These are phyloP conservation scores for Triplophysa siluroides DNA, from an alignment of 2,113 vertebrate genomes.

Conservation along the genomic window DNA sequence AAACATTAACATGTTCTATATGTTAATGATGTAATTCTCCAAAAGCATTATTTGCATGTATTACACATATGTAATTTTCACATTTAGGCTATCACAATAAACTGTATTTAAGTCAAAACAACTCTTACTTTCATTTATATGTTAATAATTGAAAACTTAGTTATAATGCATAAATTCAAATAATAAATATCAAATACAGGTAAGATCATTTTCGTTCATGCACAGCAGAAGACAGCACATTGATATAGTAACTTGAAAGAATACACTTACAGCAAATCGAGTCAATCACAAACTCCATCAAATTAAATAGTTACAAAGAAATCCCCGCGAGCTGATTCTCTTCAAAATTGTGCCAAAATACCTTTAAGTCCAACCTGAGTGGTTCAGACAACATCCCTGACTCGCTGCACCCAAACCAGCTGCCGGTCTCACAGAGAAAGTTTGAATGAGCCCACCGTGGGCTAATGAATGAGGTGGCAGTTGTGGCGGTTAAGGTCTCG, in stretches of 20 bases:
- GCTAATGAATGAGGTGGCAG: constrained; percentile 51
- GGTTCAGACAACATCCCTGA: constrained; percentile 45
- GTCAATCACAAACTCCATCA: constrained; percentile 8
- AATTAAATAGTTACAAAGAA: constrained; percentile 41
- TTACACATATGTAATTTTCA: neutral
- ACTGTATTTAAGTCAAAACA: neutral
- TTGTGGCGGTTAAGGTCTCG: constrained; percentile 67
- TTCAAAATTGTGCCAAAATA: constrained; percentile 32
- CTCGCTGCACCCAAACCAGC: constrained; percentile 54
- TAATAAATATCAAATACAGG: no score
- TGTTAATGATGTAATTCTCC: neutral
- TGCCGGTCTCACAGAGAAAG: constrained; percentile 59
- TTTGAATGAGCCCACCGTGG: constrained; percentile 56
- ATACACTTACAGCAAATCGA: constrained; percentile 43
- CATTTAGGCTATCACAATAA: neutral
- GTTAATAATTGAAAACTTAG: no score
- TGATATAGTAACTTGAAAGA: neutral
- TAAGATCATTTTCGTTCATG: neutral
- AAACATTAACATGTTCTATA: constrained; percentile 58
- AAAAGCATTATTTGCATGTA: neutral
- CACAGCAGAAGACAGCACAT: no score
- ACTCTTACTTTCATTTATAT: no score
- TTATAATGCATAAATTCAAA: no score
- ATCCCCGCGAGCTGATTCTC: constrained; percentile 34
- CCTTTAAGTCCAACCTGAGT: constrained; percentile 32